Conservation (phyloP, 2,797 vertebrate species). For the Heteromormyrus szaboi region DNA sequence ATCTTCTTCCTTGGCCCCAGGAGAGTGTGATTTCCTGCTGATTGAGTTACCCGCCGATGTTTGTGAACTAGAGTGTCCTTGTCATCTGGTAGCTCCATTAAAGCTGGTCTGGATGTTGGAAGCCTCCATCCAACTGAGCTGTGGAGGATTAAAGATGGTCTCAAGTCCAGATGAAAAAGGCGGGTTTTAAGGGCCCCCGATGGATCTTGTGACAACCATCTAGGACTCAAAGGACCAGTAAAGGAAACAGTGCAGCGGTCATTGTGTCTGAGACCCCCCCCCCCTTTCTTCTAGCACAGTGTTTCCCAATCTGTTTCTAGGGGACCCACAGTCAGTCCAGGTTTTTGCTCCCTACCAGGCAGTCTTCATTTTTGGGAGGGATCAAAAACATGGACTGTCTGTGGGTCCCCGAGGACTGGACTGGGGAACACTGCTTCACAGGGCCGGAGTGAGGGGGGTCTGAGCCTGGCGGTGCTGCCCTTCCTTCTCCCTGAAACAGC, state of each 20-base stretch:
- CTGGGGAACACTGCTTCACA: neutral
- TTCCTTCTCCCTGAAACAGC: neutral
- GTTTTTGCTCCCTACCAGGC: neutral
- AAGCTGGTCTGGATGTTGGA: constrained; percentile 40
- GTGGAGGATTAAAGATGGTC: constrained; percentile 61
- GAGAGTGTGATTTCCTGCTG: constrained; percentile 50
- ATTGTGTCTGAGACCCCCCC: neutral
- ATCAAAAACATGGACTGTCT: neutral
- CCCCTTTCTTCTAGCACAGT: neutral
- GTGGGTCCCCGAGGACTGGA: neutral
- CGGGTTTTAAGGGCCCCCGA: neutral
- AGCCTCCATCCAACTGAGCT: constrained; percentile 39
- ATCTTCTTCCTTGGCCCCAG: constrained; percentile 49
- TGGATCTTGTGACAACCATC: neutral
- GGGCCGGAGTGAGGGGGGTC: neutral
- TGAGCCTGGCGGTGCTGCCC: neutral
- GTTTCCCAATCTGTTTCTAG: neutral
- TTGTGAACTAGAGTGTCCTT: constrained; percentile 54
- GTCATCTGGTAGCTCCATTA: constrained; percentile 61
- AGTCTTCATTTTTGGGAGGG: neutral
- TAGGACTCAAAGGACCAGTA: neutral
- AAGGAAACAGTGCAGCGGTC: neutral
- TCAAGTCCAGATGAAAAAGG: constrained; percentile 17
- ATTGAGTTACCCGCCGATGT: constrained; percentile 49
- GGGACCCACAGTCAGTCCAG: neutral